These are phyloP conservation scores for Oncopodura yosiiana DNA, from an alignment of 1,140 invertebrate genomes.

Conservation along the genomic window DNA sequence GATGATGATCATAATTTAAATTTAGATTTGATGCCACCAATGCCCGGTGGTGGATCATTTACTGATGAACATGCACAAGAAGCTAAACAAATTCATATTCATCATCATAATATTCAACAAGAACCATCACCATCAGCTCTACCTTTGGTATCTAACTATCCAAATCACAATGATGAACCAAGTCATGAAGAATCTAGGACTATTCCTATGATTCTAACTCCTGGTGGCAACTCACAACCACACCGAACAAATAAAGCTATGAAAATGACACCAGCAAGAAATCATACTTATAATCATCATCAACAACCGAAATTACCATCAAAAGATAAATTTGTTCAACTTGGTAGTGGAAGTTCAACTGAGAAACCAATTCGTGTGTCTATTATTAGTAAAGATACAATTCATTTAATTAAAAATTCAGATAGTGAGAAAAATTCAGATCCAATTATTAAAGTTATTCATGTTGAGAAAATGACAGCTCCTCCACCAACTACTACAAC, in stretches of 20 bases:
- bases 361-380: constrained; percentile 27
- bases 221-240: neutral
- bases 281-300: neutral
- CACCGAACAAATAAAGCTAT: constrained; percentile 20
- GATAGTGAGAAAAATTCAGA: neutral
- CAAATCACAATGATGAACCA: neutral
- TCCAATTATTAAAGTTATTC: constrained; percentile 8
- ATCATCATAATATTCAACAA: neutral
- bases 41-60: neutral
- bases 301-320: constrained; percentile 14
- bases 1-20: neutral
- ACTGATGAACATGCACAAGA: too few relatives aligned
- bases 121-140: constrained; percentile 5
- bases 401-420: neutral
- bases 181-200: neutral
- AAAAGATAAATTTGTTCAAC: constrained; percentile 6
- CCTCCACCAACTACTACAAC: constrained; percentile 9
- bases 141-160: constrained; percentile 5
- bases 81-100: neutral
- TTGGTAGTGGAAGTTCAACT: neutral
- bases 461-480: constrained; percentile 12
- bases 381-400: constrained; percentile 31
- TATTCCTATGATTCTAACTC: constrained; percentile 15
- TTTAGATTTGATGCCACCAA: constrained; percentile 5
- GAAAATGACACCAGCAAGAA: constrained; percentile 16